Conservation (phyloP, 2,113 vertebrate species). For the Crotalus helleri region DNA sequence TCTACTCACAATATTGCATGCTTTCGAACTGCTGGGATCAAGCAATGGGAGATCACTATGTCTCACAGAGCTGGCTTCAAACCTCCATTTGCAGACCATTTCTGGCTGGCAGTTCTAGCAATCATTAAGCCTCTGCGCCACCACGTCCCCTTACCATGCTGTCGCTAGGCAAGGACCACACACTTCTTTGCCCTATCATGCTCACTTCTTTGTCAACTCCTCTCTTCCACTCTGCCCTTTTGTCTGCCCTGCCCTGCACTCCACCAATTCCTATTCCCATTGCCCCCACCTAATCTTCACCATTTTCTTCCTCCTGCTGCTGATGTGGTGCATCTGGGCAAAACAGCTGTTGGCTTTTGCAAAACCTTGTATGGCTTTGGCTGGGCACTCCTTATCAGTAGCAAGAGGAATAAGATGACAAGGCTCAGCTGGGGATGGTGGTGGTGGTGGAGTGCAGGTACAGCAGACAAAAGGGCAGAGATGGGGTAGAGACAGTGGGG, state of each 20-base stretch:
- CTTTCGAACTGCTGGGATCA: not conserved
- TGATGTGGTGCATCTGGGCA: not conserved
- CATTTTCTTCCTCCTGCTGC: not conserved
- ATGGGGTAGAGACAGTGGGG: not conserved
- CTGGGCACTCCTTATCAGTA: not conserved
- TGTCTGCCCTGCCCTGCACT: not conserved
- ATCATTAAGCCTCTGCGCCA: not conserved
- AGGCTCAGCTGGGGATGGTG: not conserved
- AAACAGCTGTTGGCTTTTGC: not conserved
- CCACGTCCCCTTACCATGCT: not conserved
- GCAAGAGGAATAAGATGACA: not conserved
- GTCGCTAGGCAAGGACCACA: not conserved
- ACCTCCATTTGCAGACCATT: too few relatives aligned
- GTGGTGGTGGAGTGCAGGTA: not conserved
- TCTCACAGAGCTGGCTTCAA: too few relatives aligned
- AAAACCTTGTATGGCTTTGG: not conserved
- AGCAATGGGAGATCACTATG: not conserved
- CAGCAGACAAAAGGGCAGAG: not conserved
- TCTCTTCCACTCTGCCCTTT: not conserved
- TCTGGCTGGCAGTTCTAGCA: not conserved
- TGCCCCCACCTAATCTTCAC: not conserved
- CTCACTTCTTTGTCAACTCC: not conserved
- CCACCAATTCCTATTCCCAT: not conserved
- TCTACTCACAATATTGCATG: not conserved
- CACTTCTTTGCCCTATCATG: not conserved